phyloP scores from a whole-genome alignment of 2,888 invertebrate species.

The Omphaloscelis lunosa region DNA sequence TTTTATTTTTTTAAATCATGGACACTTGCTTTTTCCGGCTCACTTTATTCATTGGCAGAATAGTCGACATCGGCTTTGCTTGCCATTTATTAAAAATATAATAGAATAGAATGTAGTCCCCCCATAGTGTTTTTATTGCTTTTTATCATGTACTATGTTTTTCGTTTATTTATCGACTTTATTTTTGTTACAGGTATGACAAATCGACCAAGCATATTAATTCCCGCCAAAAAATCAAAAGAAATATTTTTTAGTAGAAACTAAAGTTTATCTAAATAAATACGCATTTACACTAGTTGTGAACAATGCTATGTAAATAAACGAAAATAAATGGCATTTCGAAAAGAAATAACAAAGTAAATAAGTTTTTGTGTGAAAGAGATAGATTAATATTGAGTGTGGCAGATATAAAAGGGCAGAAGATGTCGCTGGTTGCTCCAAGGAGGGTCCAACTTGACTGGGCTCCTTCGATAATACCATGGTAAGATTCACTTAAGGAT shows the following conservation, averaged over 20 bases:
- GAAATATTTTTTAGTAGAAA: slow-evolving; percentile 35
- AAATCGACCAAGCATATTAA: slow-evolving; percentile 35
- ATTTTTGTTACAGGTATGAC: slow-evolving; percentile 64
- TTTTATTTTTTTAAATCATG: no score
- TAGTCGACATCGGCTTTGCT: no score
- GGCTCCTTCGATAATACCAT: slow-evolving; percentile 86
- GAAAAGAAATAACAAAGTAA: slow-evolving; percentile 17
- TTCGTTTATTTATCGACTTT: background rate
- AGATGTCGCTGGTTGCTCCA: slow-evolving; percentile 88
- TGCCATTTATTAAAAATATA: no score
- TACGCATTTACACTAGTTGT: slow-evolving; percentile 6
- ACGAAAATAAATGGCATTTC: slow-evolving; percentile 57
- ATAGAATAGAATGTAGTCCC: background rate
- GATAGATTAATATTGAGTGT: slow-evolving; percentile 61
- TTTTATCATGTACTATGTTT: background rate
- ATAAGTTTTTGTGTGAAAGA: slow-evolving; percentile 47
- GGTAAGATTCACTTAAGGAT: slow-evolving; percentile 72
- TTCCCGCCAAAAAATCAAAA: slow-evolving; percentile 44
- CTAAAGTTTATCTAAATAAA: slow-evolving; percentile 19
- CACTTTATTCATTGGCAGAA: no score
- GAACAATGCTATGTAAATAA: background rate
- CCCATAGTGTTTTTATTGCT: background rate
- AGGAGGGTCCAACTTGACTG: slow-evolving; percentile 86
- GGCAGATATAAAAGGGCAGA: slow-evolving; percentile 69
- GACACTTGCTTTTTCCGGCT: no score